Conservation (phyloP, 1,140 invertebrate genomes). For the Agrilus planipennis region DNA sequence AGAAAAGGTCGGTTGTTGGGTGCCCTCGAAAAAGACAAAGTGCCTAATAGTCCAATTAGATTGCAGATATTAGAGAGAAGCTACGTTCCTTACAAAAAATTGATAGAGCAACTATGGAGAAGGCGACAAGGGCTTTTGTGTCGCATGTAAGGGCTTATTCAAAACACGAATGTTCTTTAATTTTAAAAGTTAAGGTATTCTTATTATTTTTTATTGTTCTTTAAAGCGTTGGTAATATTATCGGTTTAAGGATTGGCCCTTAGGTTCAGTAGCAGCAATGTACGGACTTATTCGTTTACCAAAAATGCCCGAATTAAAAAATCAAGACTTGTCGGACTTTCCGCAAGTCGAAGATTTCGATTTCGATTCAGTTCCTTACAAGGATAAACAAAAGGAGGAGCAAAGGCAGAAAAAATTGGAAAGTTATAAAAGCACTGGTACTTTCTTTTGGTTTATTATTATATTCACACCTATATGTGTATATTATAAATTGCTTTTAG, state of each 20-base stretch:
- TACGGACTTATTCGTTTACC: constrained; percentile 87
- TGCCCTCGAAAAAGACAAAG: constrained; percentile 24
- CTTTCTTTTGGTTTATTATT: background rate
- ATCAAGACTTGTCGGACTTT: constrained; percentile 54
- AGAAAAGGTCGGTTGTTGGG: no score
- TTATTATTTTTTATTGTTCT: no score
- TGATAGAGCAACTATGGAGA: constrained; percentile 73
- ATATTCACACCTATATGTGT: constrained; percentile 7
- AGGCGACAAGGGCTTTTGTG: constrained; percentile 86
- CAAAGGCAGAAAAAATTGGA: constrained; percentile 59
- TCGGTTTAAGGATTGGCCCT: constrained; percentile 56
- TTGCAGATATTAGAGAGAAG: constrained; percentile 28
- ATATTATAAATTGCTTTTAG: constrained; percentile 7
- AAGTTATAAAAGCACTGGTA: constrained; percentile 58
- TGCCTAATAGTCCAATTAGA: no score
- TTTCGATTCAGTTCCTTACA: constrained; percentile 66
- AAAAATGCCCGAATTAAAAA: constrained; percentile 88
- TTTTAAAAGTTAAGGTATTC: constrained; percentile 65
- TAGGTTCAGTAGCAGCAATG: constrained; percentile 72
- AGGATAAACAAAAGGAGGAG: constrained; percentile 67
- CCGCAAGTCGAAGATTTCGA: constrained; percentile 50
- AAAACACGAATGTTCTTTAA: constrained; percentile 90
- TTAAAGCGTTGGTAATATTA: constrained; percentile 2
- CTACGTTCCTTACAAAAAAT: constrained; percentile 50
- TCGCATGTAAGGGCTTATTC: constrained; percentile 88